These are phyloP conservation scores for Incurvaria masculella DNA, from an alignment of 2,888 invertebrate species.

Conservation along the genomic window DNA sequence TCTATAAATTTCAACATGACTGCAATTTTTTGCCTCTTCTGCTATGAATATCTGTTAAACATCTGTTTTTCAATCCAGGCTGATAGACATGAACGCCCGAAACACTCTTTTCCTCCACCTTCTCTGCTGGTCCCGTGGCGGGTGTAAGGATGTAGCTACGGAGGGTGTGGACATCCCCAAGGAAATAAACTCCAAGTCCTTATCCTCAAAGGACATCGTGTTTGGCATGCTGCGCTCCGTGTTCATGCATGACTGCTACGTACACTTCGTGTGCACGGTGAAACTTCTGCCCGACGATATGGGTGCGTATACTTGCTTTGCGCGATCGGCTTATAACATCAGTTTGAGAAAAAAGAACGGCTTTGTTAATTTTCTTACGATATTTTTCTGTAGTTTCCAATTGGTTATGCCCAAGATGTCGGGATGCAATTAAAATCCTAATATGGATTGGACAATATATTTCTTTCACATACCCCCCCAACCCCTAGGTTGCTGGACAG, in stretches of 20 bases:
- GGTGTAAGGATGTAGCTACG: no score
- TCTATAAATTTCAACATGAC: no score
- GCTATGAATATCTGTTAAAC: no score
- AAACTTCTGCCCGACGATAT: constrained; percentile 41
- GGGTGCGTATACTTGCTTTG: constrained; percentile 23
- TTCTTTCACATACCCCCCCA: no score
- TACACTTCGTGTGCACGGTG: constrained; percentile 49
- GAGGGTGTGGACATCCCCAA: constrained; percentile 36
- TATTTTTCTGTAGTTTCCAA: no score
- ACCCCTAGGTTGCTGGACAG: no score
- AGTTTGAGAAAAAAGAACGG: no score
- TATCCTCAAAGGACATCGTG: not conserved
- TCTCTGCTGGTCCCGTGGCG: constrained; percentile 47
- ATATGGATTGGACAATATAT: no score
- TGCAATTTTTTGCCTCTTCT: constrained; percentile 6
- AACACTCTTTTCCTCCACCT: constrained; percentile 62
- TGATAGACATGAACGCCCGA: constrained; percentile 38
- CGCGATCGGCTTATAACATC: no score
- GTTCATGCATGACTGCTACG: constrained; percentile 48
- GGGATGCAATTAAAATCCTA: no score
- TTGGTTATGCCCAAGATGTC: no score
- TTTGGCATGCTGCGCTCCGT: constrained; percentile 33
- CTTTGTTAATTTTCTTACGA: no score
- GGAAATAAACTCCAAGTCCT: constrained; percentile 21
- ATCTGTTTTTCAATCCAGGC: constrained; percentile 22